phyloP scores from a whole-genome alignment of 37 sponge, comb jelly and placozoan genomes.

The Beroe forskalii region DNA sequence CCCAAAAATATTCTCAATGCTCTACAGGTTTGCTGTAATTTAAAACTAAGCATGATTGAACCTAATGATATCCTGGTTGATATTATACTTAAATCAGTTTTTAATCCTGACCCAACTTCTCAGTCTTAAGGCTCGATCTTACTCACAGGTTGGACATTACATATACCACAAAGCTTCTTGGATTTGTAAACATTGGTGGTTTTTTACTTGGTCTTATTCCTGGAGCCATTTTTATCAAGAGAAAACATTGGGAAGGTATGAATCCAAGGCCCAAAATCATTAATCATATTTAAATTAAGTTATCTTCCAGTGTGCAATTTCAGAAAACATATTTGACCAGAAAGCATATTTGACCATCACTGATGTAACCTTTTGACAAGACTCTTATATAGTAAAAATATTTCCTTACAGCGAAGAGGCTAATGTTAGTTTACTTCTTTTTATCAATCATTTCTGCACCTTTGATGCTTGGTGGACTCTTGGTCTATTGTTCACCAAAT shows the following conservation, averaged over 20 bases:
- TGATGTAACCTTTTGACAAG: too few species aligned
- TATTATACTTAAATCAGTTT: too few species aligned
- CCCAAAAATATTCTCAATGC: slow-evolving; percentile 38
- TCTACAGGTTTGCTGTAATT: slow-evolving; percentile 1
- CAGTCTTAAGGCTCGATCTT: too few species aligned
- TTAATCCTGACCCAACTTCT: too few species aligned
- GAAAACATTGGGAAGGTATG: slow-evolving; percentile 8
- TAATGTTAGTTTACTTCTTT: background rate
- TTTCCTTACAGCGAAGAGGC: slow-evolving; percentile 14
- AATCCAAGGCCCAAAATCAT: too few species aligned
- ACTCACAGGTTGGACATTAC: background rate
- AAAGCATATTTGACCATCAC: too few species aligned
- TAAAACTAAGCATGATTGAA: background rate
- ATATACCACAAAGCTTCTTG: background rate
- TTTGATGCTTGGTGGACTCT: background rate
- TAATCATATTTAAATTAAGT: too few species aligned
- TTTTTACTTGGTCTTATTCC: slow-evolving; percentile 11
- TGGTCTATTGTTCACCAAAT: background rate
- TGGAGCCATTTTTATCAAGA: background rate
- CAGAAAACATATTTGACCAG: too few species aligned
- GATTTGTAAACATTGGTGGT: background rate
- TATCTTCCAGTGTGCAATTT: too few species aligned
- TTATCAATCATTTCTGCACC: background rate
- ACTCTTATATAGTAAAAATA: too few species aligned
- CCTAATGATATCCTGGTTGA: too few species aligned